Evolutionary conservation across 2,797 vertebrate genomes (phyloP).

Genomic region (Uromys caudimaculatus): DNA sequence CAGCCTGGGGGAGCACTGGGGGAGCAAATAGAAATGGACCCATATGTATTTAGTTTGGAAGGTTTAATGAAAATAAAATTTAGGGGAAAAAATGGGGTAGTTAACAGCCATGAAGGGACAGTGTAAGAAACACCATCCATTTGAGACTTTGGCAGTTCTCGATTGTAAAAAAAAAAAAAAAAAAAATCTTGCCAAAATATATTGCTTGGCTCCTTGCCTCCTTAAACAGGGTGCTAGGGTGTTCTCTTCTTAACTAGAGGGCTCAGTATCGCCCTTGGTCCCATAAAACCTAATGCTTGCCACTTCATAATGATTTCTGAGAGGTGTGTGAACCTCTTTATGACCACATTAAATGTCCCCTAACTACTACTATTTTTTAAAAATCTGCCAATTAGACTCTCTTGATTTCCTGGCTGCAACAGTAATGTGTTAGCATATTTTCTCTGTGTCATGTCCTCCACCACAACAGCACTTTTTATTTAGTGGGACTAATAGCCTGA

Average conservation of each 20-base stretch:
- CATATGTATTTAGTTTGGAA: background rate
- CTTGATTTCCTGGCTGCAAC: slow-evolving; percentile 24
- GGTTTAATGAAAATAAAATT: background rate
- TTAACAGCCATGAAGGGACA: background rate
- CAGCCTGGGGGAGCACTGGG: background rate
- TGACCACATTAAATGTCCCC: slow-evolving; percentile 37
- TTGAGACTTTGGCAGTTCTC: background rate
- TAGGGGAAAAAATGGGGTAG: background rate
- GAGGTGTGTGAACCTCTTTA: slow-evolving; percentile 54
- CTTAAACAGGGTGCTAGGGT: background rate
- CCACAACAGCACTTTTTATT: background rate
- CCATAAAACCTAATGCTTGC: background rate
- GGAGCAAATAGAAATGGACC: background rate
- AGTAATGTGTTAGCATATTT: background rate
- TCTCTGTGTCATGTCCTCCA: background rate
- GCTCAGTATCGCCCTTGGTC: background rate
- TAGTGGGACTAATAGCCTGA: background rate
- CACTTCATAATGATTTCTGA: slow-evolving; percentile 47
- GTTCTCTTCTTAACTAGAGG: background rate
- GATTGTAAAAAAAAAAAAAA: slow-evolving; percentile 1
- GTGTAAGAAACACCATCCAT: background rate
- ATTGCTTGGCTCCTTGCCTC: background rate
- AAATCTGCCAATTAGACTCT: slow-evolving; percentile 27
- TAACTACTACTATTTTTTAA: slow-evolving; percentile 17
- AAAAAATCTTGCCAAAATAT: slow-evolving; percentile 6